These are phyloP conservation scores for Salvelinus fontinalis DNA, from an alignment of 2,113 vertebrate species.

Conservation along the genomic window DNA sequence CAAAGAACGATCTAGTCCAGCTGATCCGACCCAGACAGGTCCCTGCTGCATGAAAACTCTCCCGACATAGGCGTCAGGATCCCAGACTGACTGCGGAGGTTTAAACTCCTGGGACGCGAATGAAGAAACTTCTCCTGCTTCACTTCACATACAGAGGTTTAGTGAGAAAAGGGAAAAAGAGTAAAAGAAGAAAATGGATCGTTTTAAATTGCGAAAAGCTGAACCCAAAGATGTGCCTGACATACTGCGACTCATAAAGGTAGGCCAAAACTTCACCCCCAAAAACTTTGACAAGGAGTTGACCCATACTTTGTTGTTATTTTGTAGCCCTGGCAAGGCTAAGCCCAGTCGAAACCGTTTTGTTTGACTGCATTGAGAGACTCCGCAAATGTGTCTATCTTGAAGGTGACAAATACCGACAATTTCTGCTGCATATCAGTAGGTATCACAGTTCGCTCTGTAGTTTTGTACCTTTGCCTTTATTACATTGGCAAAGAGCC, in stretches of 20 bases:
- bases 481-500: neutral
- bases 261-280: too few species aligned
- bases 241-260: conserved; percentile 93
- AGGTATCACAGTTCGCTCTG: neutral
- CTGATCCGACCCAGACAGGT: conserved; percentile 45
- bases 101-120: conserved; percentile 87
- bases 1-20: conserved; percentile 42
- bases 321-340: too few species aligned
- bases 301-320: neutral
- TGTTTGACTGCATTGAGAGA: too few species aligned
- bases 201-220: conserved; percentile 85
- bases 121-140: conserved; percentile 94
- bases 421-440: neutral
- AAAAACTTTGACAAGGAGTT: neutral
- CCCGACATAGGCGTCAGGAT: conserved; percentile 75
- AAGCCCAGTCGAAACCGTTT: too few species aligned
- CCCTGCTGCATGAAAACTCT: conserved; percentile 62
- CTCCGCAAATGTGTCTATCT: neutral
- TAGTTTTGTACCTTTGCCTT: neutral
- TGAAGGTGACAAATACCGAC: too few species aligned
- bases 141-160: conserved; percentile 95
- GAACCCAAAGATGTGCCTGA: conserved; percentile 86
- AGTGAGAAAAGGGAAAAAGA: conserved; percentile 91
- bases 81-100: conserved; percentile 84
- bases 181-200: conserved; percentile 95